phyloP scores from a whole-genome alignment of 2,888 invertebrate genomes.

The Cyclophora albipunctata region DNA sequence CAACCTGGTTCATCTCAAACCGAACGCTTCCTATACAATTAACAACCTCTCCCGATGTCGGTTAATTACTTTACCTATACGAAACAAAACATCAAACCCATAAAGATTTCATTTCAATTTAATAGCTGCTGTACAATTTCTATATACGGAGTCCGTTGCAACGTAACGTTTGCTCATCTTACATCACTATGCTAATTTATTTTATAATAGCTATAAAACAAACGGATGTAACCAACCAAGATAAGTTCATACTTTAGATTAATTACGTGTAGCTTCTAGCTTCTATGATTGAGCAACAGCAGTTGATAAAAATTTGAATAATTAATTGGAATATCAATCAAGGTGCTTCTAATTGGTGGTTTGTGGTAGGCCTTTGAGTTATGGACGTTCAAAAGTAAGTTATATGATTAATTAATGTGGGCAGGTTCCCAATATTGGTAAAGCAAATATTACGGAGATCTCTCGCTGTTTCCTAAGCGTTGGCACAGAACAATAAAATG shows the following conservation, averaged over 20 bases:
- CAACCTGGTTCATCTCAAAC: too few relatives aligned
- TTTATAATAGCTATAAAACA: conserved; percentile 11
- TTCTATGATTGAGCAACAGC: not conserved
- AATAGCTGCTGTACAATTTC: not conserved
- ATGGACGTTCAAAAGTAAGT: too few relatives aligned
- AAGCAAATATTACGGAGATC: too few relatives aligned
- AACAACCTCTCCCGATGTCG: not conserved
- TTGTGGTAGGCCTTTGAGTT: not conserved
- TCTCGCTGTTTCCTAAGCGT: too few relatives aligned
- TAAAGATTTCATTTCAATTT: not conserved
- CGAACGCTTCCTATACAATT: not conserved
- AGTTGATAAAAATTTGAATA: not conserved
- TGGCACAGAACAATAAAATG: too few relatives aligned
- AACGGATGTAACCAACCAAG: conserved; percentile 5
- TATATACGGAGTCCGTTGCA: conserved; percentile 2
- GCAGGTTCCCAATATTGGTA: too few relatives aligned
- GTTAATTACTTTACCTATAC: not conserved
- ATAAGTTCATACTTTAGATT: conserved; percentile 3
- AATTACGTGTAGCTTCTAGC: conserved; percentile 5
- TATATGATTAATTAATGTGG: too few relatives aligned
- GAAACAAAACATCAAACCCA: not conserved
- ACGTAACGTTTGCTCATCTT: conserved; percentile 1
- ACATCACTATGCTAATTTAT: conserved; percentile 11
- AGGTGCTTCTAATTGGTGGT: not conserved
- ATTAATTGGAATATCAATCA: not conserved